Evolutionary conservation across 2,113 vertebrate species (phyloP), one percentile per base, ranked within the genome.

Genomic region (Micronycteris hirsuta): DNA sequence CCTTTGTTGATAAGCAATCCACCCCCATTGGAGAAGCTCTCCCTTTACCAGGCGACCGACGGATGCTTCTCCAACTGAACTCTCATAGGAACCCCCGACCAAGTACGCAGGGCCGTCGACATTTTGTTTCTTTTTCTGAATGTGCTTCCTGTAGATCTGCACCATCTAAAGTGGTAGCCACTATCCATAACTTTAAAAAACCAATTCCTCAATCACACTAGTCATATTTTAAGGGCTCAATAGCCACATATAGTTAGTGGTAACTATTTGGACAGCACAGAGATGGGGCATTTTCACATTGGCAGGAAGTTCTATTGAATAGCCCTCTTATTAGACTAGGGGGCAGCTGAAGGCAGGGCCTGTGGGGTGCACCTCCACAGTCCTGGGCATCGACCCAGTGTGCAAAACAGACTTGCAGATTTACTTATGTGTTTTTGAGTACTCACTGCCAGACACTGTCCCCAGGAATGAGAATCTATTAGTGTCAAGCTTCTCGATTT

Each of bases 261-360:
- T 1, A 41, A 89, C 28, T 15, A 20, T 26, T 8, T 1, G 13
- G 43, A 87, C 2, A 33, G 14, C 17, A 28, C 10, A 90, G 43
- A 15, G 33, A 16, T 5, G 80, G 28, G 10, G 16, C 28, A 83
- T 36, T 63, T 45, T 36, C 73, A 10, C n/a, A 68, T 28, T 2
- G 4, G 4, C 6, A 70, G 73, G 47, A 78, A 36, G 74, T 65
- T 67, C 52, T 28, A 7, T 0, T 31, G 36, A 56, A 52, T 2
- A 16, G 61, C 3, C 3, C 24, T 63, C 15, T 67, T 43, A 11
- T 0, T 0, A 36, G 52, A 81, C 20, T 4, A 41, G 14, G 28
- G 45, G 28, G 17, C 16, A 43, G 22, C 31, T 24, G 28, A 84
- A 43, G 43, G 54, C 14, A 20, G 19, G 31, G 11, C 33, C 82